A percentile compares a stretch with the other conserved stretches of the same genome.
These are phyloP conservation scores for Poecile atricapillus DNA, from an alignment of 2,113 vertebrate species.

Conservation along the genomic window DNA sequence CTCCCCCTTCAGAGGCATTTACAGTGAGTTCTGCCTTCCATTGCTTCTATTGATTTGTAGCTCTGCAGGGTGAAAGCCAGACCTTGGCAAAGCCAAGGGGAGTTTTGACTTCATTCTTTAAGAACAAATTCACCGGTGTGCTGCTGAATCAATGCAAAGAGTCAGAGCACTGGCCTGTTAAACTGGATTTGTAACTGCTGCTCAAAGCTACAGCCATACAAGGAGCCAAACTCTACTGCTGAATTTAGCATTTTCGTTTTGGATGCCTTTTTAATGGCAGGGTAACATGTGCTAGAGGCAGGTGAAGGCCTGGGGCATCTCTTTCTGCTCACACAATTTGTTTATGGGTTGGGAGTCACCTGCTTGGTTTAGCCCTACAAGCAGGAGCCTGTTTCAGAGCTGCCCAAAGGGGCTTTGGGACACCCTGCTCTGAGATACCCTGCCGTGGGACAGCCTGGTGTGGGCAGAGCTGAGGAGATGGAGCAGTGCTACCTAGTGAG, in stretches of 20 bases:
- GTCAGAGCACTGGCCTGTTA: constrained; percentile 34
- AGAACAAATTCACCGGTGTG: constrained; percentile 46
- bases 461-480: not conserved
- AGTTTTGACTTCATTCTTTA: constrained; percentile 60
- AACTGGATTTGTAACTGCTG: constrained; percentile 52
- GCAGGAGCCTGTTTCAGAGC: not conserved
- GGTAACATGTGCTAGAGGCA: accelerated
- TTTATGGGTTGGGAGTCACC: not conserved
- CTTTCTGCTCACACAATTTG: not conserved
- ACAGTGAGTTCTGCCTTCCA: constrained; percentile 33
- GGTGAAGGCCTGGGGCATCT: not conserved
- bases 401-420: not conserved
- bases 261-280: not conserved
- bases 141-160: constrained; percentile 44
- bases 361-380: not conserved
- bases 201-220: not conserved
- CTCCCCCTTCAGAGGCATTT: constrained; percentile 29
- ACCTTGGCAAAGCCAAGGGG: constrained; percentile 51
- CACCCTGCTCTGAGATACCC: not conserved
- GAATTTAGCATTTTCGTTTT: not conserved
- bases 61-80: constrained; percentile 45
- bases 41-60: constrained; percentile 46
- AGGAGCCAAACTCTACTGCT: not conserved
- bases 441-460: not conserved
- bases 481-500: accelerated